phyloP scores from a whole-genome alignment of 1,140 invertebrate genomes.

The Neotoxoptera formosana region DNA sequence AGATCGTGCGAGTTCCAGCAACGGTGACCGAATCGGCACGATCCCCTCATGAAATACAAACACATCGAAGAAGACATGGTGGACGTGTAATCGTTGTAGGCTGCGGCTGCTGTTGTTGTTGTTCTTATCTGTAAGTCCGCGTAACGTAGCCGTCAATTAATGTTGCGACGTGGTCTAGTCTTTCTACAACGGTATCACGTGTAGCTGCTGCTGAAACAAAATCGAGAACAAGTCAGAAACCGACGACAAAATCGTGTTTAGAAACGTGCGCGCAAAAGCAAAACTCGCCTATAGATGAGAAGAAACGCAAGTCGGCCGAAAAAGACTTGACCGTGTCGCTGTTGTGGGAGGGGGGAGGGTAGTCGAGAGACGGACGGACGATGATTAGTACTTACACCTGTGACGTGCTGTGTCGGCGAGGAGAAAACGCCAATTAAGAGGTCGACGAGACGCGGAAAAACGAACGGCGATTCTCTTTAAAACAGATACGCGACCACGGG shows the following conservation, averaged over 20 bases:
- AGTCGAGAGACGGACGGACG: neutral
- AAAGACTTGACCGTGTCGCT: neutral
- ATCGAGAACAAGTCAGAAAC: neutral
- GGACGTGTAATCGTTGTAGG: neutral
- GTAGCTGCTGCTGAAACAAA: neutral
- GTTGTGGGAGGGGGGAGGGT: neutral
- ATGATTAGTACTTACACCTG: neutral
- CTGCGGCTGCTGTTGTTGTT: neutral
- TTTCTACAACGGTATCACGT: neutral
- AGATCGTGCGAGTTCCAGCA: constrained; percentile 40
- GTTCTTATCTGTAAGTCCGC: neutral
- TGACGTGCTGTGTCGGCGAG: neutral
- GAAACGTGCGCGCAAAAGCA: neutral
- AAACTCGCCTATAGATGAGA: too few species aligned
- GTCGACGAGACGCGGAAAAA: neutral
- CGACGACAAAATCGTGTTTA: neutral
- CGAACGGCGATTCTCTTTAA: neutral
- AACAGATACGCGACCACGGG: neutral
- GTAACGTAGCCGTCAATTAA: neutral
- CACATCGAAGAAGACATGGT: neutral
- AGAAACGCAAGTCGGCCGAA: too few species aligned
- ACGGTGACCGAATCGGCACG: constrained; percentile 35
- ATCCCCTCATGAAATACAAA: constrained; percentile 5
- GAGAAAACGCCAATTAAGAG: neutral
- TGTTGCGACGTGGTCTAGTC: neutral